phyloP scores from a whole-genome alignment of 2,113 vertebrate genomes.

The Tachuris rubrigastra region DNA sequence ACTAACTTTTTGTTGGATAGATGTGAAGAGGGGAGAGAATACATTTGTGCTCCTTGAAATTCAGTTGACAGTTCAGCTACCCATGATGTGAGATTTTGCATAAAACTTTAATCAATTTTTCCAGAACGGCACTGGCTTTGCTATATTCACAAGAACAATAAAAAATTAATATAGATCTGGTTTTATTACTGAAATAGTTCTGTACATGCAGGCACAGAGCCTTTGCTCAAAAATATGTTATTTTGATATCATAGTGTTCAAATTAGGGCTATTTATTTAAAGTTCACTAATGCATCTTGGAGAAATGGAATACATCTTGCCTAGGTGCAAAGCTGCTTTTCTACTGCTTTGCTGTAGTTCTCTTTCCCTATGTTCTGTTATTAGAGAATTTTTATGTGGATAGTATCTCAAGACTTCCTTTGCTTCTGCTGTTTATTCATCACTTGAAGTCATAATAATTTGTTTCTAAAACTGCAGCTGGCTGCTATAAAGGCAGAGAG shows the following conservation, averaged over 20 bases:
- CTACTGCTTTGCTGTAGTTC: neutral
- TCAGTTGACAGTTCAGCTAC: neutral
- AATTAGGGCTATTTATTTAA: neutral
- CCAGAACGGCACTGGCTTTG: neutral
- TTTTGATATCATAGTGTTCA: neutral
- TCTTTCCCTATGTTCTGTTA: neutral
- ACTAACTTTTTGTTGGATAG: neutral
- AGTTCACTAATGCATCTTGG: neutral
- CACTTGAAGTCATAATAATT: slow-evolving; percentile 38
- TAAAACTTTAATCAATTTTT: neutral
- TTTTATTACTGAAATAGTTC: neutral
- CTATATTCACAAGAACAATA: neutral
- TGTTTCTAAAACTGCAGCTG: slow-evolving; percentile 49
- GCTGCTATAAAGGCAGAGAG: slow-evolving; percentile 39
- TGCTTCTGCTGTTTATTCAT: slow-evolving; percentile 32
- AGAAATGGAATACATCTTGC: neutral
- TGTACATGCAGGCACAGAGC: neutral
- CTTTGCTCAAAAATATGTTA: neutral
- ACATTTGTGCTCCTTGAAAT: neutral
- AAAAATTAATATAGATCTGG: neutral
- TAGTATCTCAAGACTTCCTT: slow-evolving; percentile 20
- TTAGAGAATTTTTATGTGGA: slow-evolving; percentile 25
- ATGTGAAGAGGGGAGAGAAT: neutral
- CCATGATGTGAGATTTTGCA: neutral
- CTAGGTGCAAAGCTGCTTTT: neutral